Base-by-base conservation (phyloP, 2,888 invertebrate species). In the Tethea ocularis region DNA sequence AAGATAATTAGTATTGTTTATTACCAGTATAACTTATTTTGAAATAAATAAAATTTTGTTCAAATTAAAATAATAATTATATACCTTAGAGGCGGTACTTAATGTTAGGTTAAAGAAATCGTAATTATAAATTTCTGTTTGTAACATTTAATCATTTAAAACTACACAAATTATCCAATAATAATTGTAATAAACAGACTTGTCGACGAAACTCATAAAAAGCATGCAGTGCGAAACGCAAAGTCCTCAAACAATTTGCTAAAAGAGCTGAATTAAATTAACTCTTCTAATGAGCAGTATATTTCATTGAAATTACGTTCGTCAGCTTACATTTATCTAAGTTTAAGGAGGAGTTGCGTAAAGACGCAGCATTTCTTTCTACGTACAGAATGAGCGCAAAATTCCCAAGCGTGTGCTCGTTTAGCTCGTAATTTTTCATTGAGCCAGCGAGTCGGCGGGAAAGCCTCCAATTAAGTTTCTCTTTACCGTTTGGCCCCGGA, bases 341-440 rank as follows among this genome's bases (percentile, higher is more conserved):
- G 83, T 80, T 82, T 84, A 83, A 84, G 80, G 71, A 70, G 76
- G 77, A 77, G 75, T 77, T 79, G 78, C 73, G 83, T 80, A 80
- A 80, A 82, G 78, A 79, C 80, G 82, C 78, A 82, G 84, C 84
- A 83, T 87, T 90, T 91, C 85, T 89, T 88, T 88, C 78, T 71
- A 76, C 81, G 80, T 77, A 68, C 80, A 80, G 86, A 88, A 89
- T 86, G 88, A 85, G 84, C 80, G 76, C 77, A 76, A 84, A 88
- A 91, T 92, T 91, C 89, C 89, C 90, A 67, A 78, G 90, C 88
- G 91, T 89, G 87, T 86, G 87, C 90, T 89, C 91, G 88, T 91
- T 91, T 92, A 86, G 84, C 89, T 90, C 90, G 90, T 93, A 92
- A 93, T 93, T 92, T 93, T 91, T 93, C 92, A 93, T 92, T 93